A percentile compares a stretch with the other conserved stretches of the same genome.
These are phyloP conservation scores for Drosophila melanogaster DNA, from an alignment of 1,140 invertebrate genomes.

Conservation along the genomic window DNA sequence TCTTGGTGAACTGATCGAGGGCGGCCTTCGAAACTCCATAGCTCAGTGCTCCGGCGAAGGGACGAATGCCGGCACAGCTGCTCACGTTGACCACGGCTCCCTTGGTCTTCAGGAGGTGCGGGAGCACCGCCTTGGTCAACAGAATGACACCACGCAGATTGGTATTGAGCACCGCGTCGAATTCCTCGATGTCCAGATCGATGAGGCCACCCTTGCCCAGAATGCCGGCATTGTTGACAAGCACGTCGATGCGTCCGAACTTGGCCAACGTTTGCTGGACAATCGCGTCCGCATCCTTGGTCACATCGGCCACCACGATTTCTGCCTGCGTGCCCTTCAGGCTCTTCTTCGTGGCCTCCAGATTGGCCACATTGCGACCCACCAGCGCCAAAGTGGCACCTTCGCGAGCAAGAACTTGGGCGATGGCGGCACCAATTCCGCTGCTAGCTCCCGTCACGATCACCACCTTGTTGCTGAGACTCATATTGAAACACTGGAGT, in stretches of 20 bases:
- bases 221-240: conserved; percentile 95
- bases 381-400: conserved; percentile 90
- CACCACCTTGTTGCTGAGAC: conserved; percentile 87
- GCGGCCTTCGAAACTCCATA: conserved; percentile 96
- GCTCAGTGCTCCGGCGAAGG: conserved; percentile 90
- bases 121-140: conserved; percentile 92
- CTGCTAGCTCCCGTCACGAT: conserved; percentile 93
- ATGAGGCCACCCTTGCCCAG: conserved; percentile 88
- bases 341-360: conserved; percentile 82
- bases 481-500: conserved; percentile 64
- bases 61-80: conserved; percentile 93
- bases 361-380: conserved; percentile 89
- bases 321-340: conserved; percentile 30
- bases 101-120: conserved; percentile 92
- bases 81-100: conserved; percentile 96
- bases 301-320: conserved; percentile 87
- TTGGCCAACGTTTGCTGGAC: conserved; percentile 89
- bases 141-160: conserved; percentile 94
- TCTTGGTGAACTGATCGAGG: conserved; percentile 95
- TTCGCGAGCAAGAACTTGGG: conserved; percentile 90
- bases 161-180: conserved; percentile 92
- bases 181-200: conserved; percentile 91
- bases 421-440: conserved; percentile 93
- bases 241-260: conserved; percentile 90
- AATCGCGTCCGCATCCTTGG: conserved; percentile 90